Conservation (phyloP, 2,888 invertebrate genomes). For the Gnatocerus cornutus region DNA sequence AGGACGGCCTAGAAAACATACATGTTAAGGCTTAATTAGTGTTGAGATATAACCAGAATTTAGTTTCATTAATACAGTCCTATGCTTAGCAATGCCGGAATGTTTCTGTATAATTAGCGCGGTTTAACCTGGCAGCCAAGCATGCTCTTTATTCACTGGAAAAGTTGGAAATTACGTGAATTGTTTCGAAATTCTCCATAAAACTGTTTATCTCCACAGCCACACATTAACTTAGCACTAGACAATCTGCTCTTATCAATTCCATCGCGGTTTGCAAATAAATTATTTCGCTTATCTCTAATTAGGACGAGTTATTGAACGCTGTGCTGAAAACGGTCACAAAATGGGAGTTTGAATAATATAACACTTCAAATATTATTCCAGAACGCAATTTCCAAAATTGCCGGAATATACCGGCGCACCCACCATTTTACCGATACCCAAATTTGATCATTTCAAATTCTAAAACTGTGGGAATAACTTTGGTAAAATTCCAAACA, state of each 20-base stretch:
- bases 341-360: too few species aligned
- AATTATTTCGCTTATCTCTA: conserved; percentile 19
- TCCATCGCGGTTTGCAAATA: conserved; percentile 21
- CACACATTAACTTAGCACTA: conserved; percentile 45
- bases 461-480: too few species aligned
- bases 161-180: conserved; percentile 54
- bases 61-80: conserved; percentile 50
- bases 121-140: conserved; percentile 52
- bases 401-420: too few species aligned
- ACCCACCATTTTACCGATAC: too few species aligned
- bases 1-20: conserved; percentile 13
- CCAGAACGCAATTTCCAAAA: too few species aligned
- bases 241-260: conserved; percentile 34
- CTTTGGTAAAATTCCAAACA: too few species aligned
- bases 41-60: conserved; percentile 49
- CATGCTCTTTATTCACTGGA: conserved; percentile 52
- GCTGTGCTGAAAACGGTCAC: conserved; percentile 3
- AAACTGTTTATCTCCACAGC: conserved; percentile 53
- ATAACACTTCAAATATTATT: too few species aligned
- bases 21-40: conserved; percentile 26
- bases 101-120: conserved; percentile 52
- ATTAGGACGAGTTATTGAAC: conserved; percentile 10
- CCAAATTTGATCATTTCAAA: too few species aligned
- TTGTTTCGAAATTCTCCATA: conserved; percentile 54
- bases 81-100: conserved; percentile 47